Base-by-base conservation (phyloP, 2,888 invertebrate genomes). In the Troides helena region DNA sequence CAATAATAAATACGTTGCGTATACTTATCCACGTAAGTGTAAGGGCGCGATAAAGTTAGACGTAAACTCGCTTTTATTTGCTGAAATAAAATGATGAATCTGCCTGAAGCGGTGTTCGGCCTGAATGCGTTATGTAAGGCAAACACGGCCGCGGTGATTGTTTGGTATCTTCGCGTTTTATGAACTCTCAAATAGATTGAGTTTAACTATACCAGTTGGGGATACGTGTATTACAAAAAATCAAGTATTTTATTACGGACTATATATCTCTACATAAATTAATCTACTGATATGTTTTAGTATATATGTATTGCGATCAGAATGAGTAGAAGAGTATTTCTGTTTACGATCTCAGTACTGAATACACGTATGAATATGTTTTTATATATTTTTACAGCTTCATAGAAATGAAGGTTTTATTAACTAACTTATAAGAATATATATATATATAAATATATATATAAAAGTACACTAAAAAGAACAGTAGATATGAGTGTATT, bases 41-140 rank as follows among this genome's bases (percentile, higher is more conserved):
- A 39, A 60, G 46, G n/a, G 39, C 25, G 23, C 43, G 43, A 61
- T 61, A 61, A 43, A 65, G 56, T 65, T 69, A 53, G 30, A 64
- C 43, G 39, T 65, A 61, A 69, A 68, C n/a, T 60, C 36, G 25
- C 17, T 61, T 65, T 69, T 69, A 69, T 65, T 61, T 56, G 39
- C 30, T 56, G 25, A 56, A 61, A 65, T 69, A 69, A 69, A 69
- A 65, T 69, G 63, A 68, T 60, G 59, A 58, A 68, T 64, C 61
- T 69, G 61, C 21, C 39, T 69, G 59, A 53, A 65, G 60, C 61
- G 56, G 30, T 61, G 60, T 65, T 65, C 43, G 53, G 65, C 53
- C 60, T 69, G 61, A 61, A 10, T 30, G n/a, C n/a, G 61, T 69
- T 65, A 65, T 69, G 65, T 65, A 69, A 68, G 3, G 21, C 63